These are phyloP conservation scores for Phataginus tricuspis DNA, from an alignment of 2,797 vertebrate genomes.

Conservation along the genomic window DNA sequence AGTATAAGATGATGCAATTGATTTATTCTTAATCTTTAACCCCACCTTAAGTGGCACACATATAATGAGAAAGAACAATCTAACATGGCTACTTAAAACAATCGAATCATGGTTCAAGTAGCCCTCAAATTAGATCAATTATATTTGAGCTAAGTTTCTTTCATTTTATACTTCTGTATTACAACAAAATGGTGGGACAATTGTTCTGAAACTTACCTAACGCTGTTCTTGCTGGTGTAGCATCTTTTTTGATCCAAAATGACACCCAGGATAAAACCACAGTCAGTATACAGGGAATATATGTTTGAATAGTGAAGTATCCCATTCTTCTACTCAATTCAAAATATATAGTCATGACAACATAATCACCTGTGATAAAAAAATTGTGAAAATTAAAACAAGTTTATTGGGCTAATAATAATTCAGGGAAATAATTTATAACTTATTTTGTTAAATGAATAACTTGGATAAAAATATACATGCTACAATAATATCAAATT, in stretches of 20 bases:
- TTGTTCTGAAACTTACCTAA: slow-evolving; percentile 88
- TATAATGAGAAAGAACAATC: not conserved
- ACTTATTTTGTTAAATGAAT: not conserved
- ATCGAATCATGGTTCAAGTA: not conserved
- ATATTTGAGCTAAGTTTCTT: not conserved
- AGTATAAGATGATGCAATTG: no score
- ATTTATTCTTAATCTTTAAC: not conserved
- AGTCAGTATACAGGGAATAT: slow-evolving; percentile 97
- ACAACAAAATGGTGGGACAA: not conserved
- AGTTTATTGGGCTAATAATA: not conserved
- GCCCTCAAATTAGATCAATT: not conserved
- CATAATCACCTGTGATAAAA: slow-evolving; percentile 92
- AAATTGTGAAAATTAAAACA: not conserved
- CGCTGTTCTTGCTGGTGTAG: slow-evolving; percentile 96
- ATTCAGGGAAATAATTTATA: not conserved
- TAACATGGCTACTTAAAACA: not conserved
- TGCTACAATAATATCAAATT: not conserved
- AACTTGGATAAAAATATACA: not conserved
- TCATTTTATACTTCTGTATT: not conserved
- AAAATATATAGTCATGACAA: slow-evolving; percentile 98
- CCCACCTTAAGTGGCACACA: not conserved
- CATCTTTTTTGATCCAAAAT: slow-evolving; percentile 99
- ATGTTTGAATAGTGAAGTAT: slow-evolving; percentile 98
- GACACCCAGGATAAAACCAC: slow-evolving; percentile 98
- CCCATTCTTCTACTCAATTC: slow-evolving; percentile 97